Conservation (phyloP, 2,888 invertebrate genomes). For the Thymelicus acteon region DNA sequence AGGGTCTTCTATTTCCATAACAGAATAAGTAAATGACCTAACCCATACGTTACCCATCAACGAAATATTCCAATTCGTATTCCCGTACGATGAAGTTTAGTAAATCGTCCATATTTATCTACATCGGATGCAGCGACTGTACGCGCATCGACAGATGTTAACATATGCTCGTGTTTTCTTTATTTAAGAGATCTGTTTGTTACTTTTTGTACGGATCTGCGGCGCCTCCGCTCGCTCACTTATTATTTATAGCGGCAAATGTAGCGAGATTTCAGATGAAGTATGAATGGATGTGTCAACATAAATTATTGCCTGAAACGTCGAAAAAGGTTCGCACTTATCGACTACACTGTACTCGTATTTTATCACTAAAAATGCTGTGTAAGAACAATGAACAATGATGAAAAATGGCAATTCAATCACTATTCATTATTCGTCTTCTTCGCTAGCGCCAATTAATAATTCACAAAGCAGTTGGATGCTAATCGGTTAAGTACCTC, state of each 20-base stretch:
- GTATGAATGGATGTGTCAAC: slow-evolving; percentile 30
- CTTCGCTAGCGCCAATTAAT: no score
- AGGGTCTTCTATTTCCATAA: no score
- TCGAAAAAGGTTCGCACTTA: neutral
- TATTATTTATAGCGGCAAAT: slow-evolving; percentile 81
- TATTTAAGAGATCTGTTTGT: slow-evolving; percentile 84
- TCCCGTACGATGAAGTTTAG: neutral
- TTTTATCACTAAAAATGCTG: neutral
- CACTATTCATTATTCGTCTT: no score
- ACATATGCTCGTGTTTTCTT: slow-evolving; percentile 83
- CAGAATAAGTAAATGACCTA: no score
- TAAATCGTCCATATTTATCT: slow-evolving; percentile 22
- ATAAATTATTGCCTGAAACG: neutral
- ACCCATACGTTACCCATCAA: neutral
- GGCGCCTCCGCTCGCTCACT: slow-evolving; percentile 81
- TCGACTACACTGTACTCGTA: neutral
- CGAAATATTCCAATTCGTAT: neutral
- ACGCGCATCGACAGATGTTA: slow-evolving; percentile 77
- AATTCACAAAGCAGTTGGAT: no score
- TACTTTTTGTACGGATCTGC: slow-evolving; percentile 80
- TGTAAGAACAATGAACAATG: no score
- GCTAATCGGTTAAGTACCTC: no score
- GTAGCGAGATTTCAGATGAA: slow-evolving; percentile 53
- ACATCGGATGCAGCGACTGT: slow-evolving; percentile 48
- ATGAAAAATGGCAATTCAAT: no score